phyloP scores from a whole-genome alignment of 2,113 vertebrate genomes.

The Stigmatopora argus region DNA sequence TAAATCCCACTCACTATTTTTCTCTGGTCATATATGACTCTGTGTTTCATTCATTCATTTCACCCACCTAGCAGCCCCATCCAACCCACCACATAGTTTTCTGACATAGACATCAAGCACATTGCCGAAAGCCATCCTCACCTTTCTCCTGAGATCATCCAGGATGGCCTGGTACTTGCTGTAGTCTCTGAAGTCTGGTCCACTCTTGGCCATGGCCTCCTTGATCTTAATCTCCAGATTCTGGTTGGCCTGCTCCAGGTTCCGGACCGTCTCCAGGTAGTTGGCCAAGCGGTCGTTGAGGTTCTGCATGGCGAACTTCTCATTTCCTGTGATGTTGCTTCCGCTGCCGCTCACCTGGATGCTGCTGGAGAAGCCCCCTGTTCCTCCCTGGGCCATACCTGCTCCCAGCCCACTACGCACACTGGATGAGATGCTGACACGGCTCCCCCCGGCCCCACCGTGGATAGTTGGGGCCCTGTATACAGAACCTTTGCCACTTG shows the following conservation, averaged over 20 bases:
- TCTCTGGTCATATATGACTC: slow-evolving; percentile 4
- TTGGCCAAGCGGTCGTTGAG: slow-evolving; percentile 74
- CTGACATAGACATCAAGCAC: background rate
- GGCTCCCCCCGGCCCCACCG: slow-evolving; percentile 58
- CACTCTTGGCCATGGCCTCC: slow-evolving; percentile 72
- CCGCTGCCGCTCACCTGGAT: slow-evolving; percentile 57
- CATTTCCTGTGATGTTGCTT: slow-evolving; percentile 71
- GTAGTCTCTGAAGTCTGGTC: slow-evolving; percentile 72
- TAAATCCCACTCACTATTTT: slow-evolving; percentile 1
- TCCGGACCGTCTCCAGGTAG: slow-evolving; percentile 74
- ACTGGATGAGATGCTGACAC: slow-evolving; percentile 55
- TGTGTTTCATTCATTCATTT: slow-evolving; percentile 19
- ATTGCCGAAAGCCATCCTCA: slow-evolving; percentile 37
- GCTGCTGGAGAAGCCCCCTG: slow-evolving; percentile 52
- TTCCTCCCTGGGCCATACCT: slow-evolving; percentile 29
- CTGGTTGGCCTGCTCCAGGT: slow-evolving; percentile 73
- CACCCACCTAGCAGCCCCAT: background rate
- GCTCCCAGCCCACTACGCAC: slow-evolving; percentile 32
- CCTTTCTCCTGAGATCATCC: slow-evolving; percentile 73
- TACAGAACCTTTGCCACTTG: slow-evolving; percentile 40
- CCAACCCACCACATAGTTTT: slow-evolving; percentile 1
- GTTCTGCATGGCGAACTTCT: slow-evolving; percentile 78
- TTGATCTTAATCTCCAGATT: slow-evolving; percentile 74
- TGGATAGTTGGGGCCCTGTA: slow-evolving; percentile 59
- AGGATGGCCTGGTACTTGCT: slow-evolving; percentile 72